Conservation (phyloP, 2,113 vertebrate genomes). For the Scortum barcoo region DNA sequence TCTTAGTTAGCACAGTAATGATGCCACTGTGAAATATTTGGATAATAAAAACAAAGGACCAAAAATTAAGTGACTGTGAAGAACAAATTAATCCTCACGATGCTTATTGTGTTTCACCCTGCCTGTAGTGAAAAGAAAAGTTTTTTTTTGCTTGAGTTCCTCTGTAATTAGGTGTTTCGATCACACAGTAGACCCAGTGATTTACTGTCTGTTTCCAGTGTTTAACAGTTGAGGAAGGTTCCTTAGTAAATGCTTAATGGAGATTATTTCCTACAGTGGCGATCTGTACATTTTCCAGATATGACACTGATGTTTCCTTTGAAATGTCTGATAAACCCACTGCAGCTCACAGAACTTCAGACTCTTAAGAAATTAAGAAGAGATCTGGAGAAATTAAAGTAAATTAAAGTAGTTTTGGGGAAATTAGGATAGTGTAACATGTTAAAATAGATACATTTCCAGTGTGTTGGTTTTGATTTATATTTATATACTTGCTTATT, state of each 20-base stretch:
- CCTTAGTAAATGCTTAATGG: neutral
- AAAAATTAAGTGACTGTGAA: neutral
- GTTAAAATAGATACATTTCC: neutral
- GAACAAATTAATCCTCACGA: neutral
- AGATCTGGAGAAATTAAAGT: conserved; percentile 6
- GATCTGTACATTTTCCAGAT: neutral
- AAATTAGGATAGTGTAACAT: neutral
- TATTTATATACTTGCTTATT: neutral
- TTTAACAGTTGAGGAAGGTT: neutral
- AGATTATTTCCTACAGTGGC: neutral
- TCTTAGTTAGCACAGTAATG: neutral
- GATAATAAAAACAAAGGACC: neutral
- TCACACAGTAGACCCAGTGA: neutral
- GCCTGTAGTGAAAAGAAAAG: neutral
- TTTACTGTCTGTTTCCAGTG: neutral
- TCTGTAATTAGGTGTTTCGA: neutral
- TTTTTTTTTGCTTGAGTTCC: neutral
- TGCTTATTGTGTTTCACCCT: neutral
- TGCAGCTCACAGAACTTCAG: neutral
- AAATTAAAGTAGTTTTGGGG: too few relatives aligned
- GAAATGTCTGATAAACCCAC: neutral
- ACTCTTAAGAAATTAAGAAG: neutral
- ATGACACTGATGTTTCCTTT: neutral
- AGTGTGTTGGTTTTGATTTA: neutral
- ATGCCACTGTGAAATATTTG: neutral